These are phyloP conservation scores for Allygus modestus DNA, from an alignment of 2,888 invertebrate species.

Conservation along the genomic window DNA sequence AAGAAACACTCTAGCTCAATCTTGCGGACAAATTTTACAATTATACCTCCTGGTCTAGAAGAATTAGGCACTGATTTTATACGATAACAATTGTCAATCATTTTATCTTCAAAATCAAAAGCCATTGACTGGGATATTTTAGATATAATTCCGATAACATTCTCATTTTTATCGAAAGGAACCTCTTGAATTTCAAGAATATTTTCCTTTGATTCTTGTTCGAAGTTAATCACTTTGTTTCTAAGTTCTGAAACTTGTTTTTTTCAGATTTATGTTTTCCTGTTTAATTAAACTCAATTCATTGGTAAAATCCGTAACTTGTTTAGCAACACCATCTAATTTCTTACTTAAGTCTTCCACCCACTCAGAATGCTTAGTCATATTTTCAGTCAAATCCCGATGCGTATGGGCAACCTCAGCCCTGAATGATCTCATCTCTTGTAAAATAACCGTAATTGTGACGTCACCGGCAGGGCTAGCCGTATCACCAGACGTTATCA, in stretches of 20 bases:
- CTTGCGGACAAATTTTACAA: slow-evolving; percentile 24
- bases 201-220: slow-evolving; percentile 4
- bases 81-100: slow-evolving; percentile 43
- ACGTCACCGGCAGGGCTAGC: background rate
- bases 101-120: background rate
- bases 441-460: slow-evolving; percentile 2
- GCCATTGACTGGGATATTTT: slow-evolving; percentile 1
- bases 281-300: background rate
- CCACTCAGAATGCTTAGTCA: slow-evolving; percentile 19
- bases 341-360: slow-evolving; percentile 12
- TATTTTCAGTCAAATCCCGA: slow-evolving; percentile 10
- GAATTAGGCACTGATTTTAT: background rate
- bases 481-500: background rate
- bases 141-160: background rate
- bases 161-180: background rate
- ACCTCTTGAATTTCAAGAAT: slow-evolving; percentile 23
- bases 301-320: slow-evolving; percentile 24
- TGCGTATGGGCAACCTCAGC: background rate
- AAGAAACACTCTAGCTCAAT: slow-evolving; percentile 18
- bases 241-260: background rate
- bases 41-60: slow-evolving; percentile 6
- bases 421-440: slow-evolving; percentile 26
- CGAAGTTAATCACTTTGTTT: background rate
- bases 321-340: slow-evolving; percentile 18
- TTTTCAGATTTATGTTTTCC: slow-evolving; percentile 18